Base-by-base conservation (phyloP, 2,797 vertebrate genomes). In the Choloepus didactylus region DNA sequence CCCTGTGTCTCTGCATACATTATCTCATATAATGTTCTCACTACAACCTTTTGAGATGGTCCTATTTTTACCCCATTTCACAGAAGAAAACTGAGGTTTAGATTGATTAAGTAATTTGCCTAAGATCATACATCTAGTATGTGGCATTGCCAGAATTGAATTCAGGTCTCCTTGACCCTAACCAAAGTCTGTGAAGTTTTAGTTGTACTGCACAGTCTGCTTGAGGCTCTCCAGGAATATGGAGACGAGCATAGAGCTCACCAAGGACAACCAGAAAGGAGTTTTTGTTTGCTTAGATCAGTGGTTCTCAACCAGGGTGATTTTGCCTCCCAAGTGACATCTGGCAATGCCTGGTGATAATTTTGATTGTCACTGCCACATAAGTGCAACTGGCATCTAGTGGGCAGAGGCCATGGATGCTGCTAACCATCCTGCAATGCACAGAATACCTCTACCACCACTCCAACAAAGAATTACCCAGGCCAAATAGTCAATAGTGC, bases 11-110 rank as follows among this genome's bases (percentile, higher is more conserved):
- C 70, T 89, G 27, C 11, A 21, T 56, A 38, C 44, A 62, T 44
- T 8, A 46, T 23, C 64, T 81, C 59, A 25, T 31, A 25, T 11
- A 11, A 18, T 67, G 60, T 91, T 79, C 73, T 83, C 82, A 59
- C 27, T 29, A 10, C 0, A 3, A 0, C 41, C 18, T 84, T 84
- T 79, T 15, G 25, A 66, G 38, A 62, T 44, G 29, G 18, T 67
- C 21, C 12, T 82, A 23, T 46, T 67, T 27, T 60, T 56, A 84
- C 49, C 29, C 27, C 73, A 85, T 76, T 94, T 95, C 44, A 75
- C 9, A 31, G 59, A 51, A 35, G 38, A 90, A 93, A 18, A 84
- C 60, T 29, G 19, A 89, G 7, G 6, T 29, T 88, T 44, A 69
- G 16, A 27, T 11, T 46, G 35, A 77, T 75, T 23, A 72, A 76